These are phyloP conservation scores for Kryptolebias ocellatus DNA, from an alignment of 2,797 vertebrate species.

Conservation along the genomic window DNA sequence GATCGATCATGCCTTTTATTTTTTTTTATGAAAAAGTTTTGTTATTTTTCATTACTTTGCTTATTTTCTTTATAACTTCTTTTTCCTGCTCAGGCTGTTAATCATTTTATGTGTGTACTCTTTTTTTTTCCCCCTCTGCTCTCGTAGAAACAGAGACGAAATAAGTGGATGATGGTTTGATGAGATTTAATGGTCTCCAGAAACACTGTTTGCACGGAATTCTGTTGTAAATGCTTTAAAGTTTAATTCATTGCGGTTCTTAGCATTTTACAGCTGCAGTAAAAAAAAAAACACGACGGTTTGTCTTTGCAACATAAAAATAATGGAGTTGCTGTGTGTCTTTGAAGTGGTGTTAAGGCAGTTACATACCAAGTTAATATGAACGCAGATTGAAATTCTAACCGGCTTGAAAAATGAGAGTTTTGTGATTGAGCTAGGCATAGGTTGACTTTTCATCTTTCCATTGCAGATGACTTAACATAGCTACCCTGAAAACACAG, in stretches of 20 bases:
- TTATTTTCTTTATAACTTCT: neutral
- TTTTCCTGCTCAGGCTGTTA: neutral
- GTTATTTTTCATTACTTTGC: too few species aligned
- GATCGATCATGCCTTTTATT: too few species aligned
- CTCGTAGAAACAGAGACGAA: slow-evolving; percentile 17
- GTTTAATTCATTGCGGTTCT: slow-evolving; percentile 57
- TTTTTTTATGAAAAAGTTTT: too few species aligned
- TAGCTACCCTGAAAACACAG: slow-evolving; percentile 35
- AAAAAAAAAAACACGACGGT: slow-evolving; percentile 36
- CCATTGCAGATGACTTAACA: slow-evolving; percentile 43
- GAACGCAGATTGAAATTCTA: neutral
- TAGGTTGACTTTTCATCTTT: slow-evolving; percentile 42
- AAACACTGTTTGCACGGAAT: slow-evolving; percentile 26
- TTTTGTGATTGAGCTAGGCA: slow-evolving; percentile 44
- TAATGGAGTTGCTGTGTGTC: slow-evolving; percentile 33
- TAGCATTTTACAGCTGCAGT: slow-evolving; percentile 58
- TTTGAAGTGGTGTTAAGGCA: slow-evolving; percentile 12
- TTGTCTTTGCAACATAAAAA: slow-evolving; percentile 48
- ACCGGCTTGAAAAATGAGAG: neutral
- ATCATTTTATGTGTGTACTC: neutral
- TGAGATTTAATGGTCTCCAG: slow-evolving; percentile 56
- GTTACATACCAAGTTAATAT: slow-evolving; percentile 6
- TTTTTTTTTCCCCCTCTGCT: slow-evolving; percentile 6
- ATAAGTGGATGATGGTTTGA: slow-evolving; percentile 59
- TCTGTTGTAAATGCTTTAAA: slow-evolving; percentile 45